Evolutionary conservation across 1,140 invertebrate genomes (phyloP), one percentile per base, ranked within the genome.

Genomic region (Ceratina japonica): DNA sequence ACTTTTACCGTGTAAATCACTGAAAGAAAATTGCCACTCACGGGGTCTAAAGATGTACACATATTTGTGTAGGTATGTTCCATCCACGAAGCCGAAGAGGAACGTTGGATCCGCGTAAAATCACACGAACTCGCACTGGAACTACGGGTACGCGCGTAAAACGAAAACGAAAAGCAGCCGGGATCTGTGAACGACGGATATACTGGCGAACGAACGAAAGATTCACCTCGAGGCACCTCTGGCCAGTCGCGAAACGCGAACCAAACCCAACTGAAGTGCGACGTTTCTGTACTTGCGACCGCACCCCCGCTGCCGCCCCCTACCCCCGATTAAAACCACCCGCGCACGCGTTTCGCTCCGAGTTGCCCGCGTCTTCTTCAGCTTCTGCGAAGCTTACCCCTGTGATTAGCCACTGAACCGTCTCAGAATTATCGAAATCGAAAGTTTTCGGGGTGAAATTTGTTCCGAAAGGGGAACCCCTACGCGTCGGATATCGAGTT

Each of bases 241-340:
- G 87, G 86, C 79, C 86, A 87, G 86, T 79, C 89, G 88, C 89
- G 87, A 84, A 79, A 86, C 89, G 90, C 89, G 90, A 87, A 91
- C 90, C 90, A 91, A 91, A 90, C 89, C 90, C 89, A 89, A 91
- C 90, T 91, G 88, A 90, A 87, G 73, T 82, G 86, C 87, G 84
- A 89, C 79, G 85, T 80, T 88, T 74, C 82, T 86, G 78, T 87
- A 81, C 75, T 81, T 83, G 83, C 83, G 89, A 83, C 90, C 90
- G 90, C 89, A 84, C 90, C 90, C 87, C 89, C 90, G 74, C 85
- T 64, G 51, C 22, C 80, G 2, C 80, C 44, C 27, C 27, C 74
- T 24, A 44, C 37, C 27, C 80, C 84, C 85, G 80, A 89, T 88
- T 89, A 89, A 79, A 85, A 87, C 85, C 80, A 85, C 83, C 82